Evolutionary conservation across 1,140 invertebrate genomes (phyloP), one percentile per base, ranked within the genome.

Genomic region (Pseudoatta argentina): DNA sequence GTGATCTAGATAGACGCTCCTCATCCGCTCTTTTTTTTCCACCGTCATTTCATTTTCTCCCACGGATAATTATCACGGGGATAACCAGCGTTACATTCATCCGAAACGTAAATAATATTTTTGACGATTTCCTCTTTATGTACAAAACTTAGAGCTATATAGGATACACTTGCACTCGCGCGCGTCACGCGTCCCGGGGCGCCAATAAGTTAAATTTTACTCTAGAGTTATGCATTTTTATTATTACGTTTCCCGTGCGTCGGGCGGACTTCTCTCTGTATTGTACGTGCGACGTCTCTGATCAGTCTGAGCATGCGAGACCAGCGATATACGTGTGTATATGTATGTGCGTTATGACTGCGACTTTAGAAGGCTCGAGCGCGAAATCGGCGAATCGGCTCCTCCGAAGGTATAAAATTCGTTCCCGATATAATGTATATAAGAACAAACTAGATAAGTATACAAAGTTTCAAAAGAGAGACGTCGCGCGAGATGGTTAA

Each of bases 151-250:
- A 91, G 85, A 86, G 87, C 86, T 91, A 89, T 91, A 89, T 85
- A 91, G 92, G 91, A 94, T 92, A 94, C 90, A 88, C 86, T 88
- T 89, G 87, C 91, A 92, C 88, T 92, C 92, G 92, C 88, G 93
- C 92, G 79, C 64, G 44, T 72, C 85, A 93, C 88, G 86, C 87
- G 79, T 91, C 91, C 91, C 87, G 91, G 92, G 91, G 92, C 89
- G 91, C 90, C 77, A 94, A 94, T 94, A 94, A 95, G 92, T 94
- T 93, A 94, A 94, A 91, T 92, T 93, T 89, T 88, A 87, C 81
- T 87, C 89, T 89, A 91, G 39, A 88, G 73, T 89, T 88, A 91
- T 90, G 34, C 90, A 89, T 92, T 92, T 92, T 92, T 88, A 86
- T 88, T 92, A 81, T 61, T 71, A 81, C 63, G 87, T 83, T 73